A percentile compares a stretch with the other conserved stretches of the same genome.
These are phyloP conservation scores for Metopolophium dirhodum DNA, from an alignment of 1,140 invertebrate species.

Conservation along the genomic window DNA sequence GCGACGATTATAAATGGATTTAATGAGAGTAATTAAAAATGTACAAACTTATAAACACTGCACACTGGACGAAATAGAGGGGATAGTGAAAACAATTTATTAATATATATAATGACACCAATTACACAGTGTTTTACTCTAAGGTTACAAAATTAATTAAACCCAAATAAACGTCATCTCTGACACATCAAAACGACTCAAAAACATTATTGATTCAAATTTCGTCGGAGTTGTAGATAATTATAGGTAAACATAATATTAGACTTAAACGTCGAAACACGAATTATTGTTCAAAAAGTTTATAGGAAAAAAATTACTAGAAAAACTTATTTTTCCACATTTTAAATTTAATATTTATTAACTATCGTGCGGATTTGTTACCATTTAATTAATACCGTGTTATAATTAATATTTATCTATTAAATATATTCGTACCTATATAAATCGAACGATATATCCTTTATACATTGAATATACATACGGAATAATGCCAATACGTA, in stretches of 20 bases:
- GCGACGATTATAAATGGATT: neutral
- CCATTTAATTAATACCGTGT: neutral
- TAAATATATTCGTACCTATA: neutral
- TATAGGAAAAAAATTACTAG: neutral
- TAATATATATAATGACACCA: neutral
- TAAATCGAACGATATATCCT: neutral
- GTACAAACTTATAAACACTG: neutral
- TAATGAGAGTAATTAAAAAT: slow-evolving; percentile 13
- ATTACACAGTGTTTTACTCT: neutral
- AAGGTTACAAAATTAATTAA: neutral
- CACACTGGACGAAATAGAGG: neutral
- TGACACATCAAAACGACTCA: neutral
- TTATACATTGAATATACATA: no score
- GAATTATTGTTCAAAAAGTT: neutral
- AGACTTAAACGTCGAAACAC: neutral
- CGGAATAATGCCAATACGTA: neutral
- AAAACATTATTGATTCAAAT: neutral
- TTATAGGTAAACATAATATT: neutral
- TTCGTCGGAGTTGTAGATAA: neutral
- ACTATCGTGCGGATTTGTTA: neutral
- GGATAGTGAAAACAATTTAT: neutral
- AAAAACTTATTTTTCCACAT: neutral
- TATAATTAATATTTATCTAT: neutral
- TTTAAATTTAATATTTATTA: neutral
- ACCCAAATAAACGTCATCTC: neutral